Evolutionary conservation across 2,113 vertebrate genomes (phyloP), one percentile per base, ranked within the genome.

Genomic region (Pleuronectes platessa): DNA sequence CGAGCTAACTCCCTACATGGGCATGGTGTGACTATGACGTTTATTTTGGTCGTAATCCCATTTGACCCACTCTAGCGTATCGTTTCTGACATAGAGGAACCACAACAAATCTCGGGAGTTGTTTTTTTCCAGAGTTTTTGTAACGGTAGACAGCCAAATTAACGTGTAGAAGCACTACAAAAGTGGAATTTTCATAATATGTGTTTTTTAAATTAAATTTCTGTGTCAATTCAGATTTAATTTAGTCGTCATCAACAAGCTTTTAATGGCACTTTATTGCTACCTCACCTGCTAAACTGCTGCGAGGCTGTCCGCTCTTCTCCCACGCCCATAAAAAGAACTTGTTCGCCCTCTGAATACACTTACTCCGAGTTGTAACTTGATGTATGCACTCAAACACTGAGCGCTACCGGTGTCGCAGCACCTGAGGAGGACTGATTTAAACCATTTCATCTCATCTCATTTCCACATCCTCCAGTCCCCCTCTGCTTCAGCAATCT

Each of bases 381-480:
- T 79, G 65, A 87, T 79, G 54, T 69, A 72, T 83, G 40, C 27
- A 18, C 54, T 77, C 68, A 63, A 68, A 77, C 78, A 67, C 59
- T 68, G 58, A 85, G 75, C 53, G 59, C 61, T 73, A 80, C 64
- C 31, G 4, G 69, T 82, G 79, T 82, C 70, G 69, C 53, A 82
- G 60, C 62, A 72, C 68, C 78, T 74, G 85, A 83, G 74, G 76
- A 84, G 82, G 82, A 86, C 73, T 61, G 68, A 88, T 88, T 84
- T 62, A 74, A 89, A 86, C 68, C 68, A 76, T 85, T 80, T 86
- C 68, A 81, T 80, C 74, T 84, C 81, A 47, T 89, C 80, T 87
- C 73, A 82, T 86, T 78, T 76, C 72, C 79, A 83, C 82, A 71
- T 81, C 74, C 81, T 83, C 76, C 12, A 23, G 40, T 81, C 20